Percentiles rank a stretch among this genome's conserved stretches.
These are phyloP conservation scores for Morpho deidamia DNA, from an alignment of 2,888 invertebrate species.

Conservation along the genomic window DNA sequence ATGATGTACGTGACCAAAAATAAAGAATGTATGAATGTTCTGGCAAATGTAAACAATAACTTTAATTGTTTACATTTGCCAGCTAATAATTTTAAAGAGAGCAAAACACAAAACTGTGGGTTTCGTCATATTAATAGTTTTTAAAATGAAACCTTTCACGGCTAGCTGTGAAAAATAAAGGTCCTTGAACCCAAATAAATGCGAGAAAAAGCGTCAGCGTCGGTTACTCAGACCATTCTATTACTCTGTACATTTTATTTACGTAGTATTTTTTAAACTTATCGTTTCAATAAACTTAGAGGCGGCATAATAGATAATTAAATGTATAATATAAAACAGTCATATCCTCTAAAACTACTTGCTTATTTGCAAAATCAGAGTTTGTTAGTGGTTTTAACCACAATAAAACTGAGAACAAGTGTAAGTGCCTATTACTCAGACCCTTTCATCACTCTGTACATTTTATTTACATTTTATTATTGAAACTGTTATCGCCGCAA, in stretches of 20 bases:
- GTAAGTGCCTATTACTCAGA: conserved; percentile 2
- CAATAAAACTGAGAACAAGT: background rate
- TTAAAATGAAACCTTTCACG: no score
- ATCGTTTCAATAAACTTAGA: conserved; percentile 7
- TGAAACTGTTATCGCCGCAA: conserved; percentile 5
- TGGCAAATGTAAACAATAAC: no score
- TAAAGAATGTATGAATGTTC: no score
- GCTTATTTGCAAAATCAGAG: background rate
- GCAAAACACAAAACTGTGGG: no score
- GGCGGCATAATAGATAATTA: conserved; percentile 1
- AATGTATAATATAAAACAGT: background rate
- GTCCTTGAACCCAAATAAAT: background rate
- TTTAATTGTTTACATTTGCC: no score
- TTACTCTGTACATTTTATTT: conserved; percentile 2
- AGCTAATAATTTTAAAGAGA: no score
- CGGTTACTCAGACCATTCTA: conserved; percentile 3
- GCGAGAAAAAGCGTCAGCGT: background rate
- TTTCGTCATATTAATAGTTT: no score
- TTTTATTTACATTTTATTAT: conserved; percentile 1
- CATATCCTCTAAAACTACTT: background rate
- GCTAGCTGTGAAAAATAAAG: no score
- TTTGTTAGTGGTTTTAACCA: background rate
- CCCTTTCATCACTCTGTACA: background rate
- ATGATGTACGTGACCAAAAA: no score
- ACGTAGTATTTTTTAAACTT: conserved; percentile 1